These are phyloP conservation scores for Alcis repandata DNA, from an alignment of 2,888 invertebrate genomes.

Conservation along the genomic window DNA sequence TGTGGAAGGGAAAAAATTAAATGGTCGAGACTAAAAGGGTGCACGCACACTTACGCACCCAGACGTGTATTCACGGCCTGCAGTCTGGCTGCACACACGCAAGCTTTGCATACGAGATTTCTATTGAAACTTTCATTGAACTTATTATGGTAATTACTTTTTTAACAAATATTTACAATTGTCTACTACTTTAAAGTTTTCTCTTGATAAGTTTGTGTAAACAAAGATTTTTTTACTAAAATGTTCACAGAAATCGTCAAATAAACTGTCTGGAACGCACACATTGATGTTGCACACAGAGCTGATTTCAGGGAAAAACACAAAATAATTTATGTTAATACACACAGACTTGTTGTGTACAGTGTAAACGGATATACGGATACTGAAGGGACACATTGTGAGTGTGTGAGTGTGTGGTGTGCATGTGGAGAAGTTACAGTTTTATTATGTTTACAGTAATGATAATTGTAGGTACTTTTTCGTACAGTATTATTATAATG, in stretches of 20 bases:
- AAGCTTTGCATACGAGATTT: constrained; percentile 48
- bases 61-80: constrained; percentile 66
- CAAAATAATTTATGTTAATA: constrained; percentile 43
- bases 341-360: constrained; percentile 37
- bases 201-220: constrained; percentile 4
- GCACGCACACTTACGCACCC: constrained; percentile 70
- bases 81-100: constrained; percentile 74
- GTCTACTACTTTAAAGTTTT: not conserved
- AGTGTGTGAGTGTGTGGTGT: constrained; percentile 20
- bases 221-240: constrained; percentile 18
- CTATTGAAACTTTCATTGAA: constrained; percentile 55
- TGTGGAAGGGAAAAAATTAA: constrained; percentile 37
- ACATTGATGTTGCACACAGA: constrained; percentile 47
- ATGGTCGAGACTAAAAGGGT: constrained; percentile 78
- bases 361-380: constrained; percentile 22
- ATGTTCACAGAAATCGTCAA: constrained; percentile 19
- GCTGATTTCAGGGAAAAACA: constrained; percentile 46
- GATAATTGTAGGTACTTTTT: not conserved
- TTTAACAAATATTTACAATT: constrained; percentile 40
- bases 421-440: constrained; percentile 45
- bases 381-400: constrained; percentile 42
- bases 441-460: constrained; percentile 56
- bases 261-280: constrained; percentile 23
- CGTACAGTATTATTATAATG: not conserved
- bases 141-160: constrained; percentile 40